Evolutionary conservation across 2,888 invertebrate genomes (phyloP).

Genomic region (Xylophagus ater): DNA sequence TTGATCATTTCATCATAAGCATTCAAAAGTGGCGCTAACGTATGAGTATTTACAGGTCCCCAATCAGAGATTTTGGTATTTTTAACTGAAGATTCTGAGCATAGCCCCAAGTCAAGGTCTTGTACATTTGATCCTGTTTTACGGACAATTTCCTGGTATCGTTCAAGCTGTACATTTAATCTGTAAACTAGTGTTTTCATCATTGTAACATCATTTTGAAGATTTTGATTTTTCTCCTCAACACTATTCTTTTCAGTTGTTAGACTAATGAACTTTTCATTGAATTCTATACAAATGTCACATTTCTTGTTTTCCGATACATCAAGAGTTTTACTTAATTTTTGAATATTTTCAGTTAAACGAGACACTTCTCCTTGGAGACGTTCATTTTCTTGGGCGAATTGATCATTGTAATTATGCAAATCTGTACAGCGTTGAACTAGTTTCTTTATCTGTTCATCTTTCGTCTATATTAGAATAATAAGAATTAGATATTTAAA

Average conservation of each 20-base stretch:
- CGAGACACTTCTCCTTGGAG: constrained; percentile 43
- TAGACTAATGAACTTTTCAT: constrained; percentile 13
- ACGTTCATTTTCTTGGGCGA: constrained; percentile 50
- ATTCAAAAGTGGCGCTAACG: constrained; percentile 55
- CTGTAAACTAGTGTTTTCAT: constrained; percentile 68
- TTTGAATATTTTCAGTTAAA: constrained; percentile 44
- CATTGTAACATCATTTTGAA: constrained; percentile 57
- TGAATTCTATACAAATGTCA: constrained; percentile 16
- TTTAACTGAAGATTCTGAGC: constrained; percentile 2
- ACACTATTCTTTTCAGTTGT: constrained; percentile 18
- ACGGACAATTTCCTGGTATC: constrained; percentile 52
- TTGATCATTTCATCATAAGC: constrained; percentile 67
- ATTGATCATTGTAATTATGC: constrained; percentile 49
- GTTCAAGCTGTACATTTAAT: constrained; percentile 63
- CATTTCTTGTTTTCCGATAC: constrained; percentile 37
- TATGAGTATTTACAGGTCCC: constrained; percentile 26
- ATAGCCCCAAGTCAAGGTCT: constrained; percentile 13
- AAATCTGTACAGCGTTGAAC: constrained; percentile 50
- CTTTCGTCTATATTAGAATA: constrained; percentile 47
- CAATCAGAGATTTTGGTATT: constrained; percentile 15
- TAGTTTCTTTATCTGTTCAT: constrained; percentile 47
- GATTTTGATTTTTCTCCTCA: constrained; percentile 44
- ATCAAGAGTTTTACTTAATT: constrained; percentile 39
- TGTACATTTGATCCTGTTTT: constrained; percentile 11
- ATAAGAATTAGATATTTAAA: not conserved